A percentile compares a stretch with the other conserved stretches of the same genome.
Conservation (phyloP, 2,888 invertebrate genomes). For the Flexamia atlantica region DNA sequence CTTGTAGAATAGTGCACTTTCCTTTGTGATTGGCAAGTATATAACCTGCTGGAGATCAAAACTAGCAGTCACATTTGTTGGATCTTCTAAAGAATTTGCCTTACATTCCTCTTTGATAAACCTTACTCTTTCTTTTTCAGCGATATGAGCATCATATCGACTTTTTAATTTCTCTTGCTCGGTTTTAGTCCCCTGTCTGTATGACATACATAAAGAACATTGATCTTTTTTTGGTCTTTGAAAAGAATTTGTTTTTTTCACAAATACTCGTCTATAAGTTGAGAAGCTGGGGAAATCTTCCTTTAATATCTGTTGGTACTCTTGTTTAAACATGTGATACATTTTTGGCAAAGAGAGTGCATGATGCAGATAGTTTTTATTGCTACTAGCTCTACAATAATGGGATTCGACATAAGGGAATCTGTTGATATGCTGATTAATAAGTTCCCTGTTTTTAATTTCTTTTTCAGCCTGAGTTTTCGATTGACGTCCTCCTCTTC, state of each 20-base stretch:
- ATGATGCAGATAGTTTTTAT: background rate
- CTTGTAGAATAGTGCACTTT: slow-evolving; percentile 35
- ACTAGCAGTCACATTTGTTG: slow-evolving; percentile 31
- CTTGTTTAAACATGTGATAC: background rate
- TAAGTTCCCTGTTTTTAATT: background rate
- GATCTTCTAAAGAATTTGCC: background rate
- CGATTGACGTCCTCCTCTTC: background rate
- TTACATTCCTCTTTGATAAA: background rate
- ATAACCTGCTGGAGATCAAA: slow-evolving; percentile 55
- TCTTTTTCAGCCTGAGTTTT: background rate
- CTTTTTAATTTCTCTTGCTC: slow-evolving; percentile 9
- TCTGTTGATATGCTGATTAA: slow-evolving; percentile 1
- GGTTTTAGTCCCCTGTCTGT: background rate
- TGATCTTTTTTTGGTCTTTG: slow-evolving; percentile 25
- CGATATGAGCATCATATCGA: slow-evolving; percentile 18
- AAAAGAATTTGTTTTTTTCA: background rate
- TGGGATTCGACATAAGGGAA: slow-evolving; percentile 23
- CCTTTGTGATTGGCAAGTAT: slow-evolving; percentile 43
- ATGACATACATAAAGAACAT: slow-evolving; percentile 10
- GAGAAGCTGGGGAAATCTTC: slow-evolving; percentile 15
- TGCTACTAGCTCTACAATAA: slow-evolving; percentile 25
- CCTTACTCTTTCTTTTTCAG: slow-evolving; percentile 11
- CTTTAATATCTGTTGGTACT: background rate
- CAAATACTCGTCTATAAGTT: slow-evolving; percentile 9
- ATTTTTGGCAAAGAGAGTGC: background rate